Percentiles rank a stretch among this genome's conserved stretches.
Conservation (phyloP, 2,797 vertebrate genomes). For the Cynodonichthys magdalenae region DNA sequence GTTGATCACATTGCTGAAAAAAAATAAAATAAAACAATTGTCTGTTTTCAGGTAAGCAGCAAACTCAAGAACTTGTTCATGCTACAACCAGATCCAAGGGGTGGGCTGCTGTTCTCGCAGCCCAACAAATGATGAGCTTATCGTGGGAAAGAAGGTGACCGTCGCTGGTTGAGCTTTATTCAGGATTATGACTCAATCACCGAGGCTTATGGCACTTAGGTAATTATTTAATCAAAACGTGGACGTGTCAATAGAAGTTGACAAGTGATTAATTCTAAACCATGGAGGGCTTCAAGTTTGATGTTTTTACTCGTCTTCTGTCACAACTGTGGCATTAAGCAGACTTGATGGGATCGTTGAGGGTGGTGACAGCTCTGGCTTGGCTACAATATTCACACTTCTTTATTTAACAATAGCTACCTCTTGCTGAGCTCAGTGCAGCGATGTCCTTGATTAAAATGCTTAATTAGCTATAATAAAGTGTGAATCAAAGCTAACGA, state of each 20-base stretch:
- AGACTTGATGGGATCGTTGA: conserved; percentile 56
- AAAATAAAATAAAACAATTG: conserved; percentile 44
- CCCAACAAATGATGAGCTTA: conserved; percentile 72
- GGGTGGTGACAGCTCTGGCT: conserved; percentile 63
- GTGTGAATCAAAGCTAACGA: conserved; percentile 29
- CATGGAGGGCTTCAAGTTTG: conserved; percentile 68
- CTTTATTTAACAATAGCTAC: conserved; percentile 56
- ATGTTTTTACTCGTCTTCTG: conserved; percentile 60
- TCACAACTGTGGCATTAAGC: conserved; percentile 43
- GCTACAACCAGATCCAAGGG: conserved; percentile 43
- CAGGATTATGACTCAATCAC: conserved; percentile 82
- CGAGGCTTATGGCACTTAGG: conserved; percentile 75
- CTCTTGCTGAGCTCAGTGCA: conserved; percentile 58
- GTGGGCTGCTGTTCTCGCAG: conserved; percentile 41
- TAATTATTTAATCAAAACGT: conserved; percentile 84
- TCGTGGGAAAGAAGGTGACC: conserved; percentile 65
- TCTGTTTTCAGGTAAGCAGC: conserved; percentile 40
- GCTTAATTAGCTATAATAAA: conserved; percentile 67
- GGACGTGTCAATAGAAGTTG: conserved; percentile 79
- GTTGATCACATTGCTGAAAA: conserved; percentile 22
- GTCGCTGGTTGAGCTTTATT: conserved; percentile 70
- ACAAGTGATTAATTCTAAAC: conserved; percentile 80
- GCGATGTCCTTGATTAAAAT: conserved; percentile 65
- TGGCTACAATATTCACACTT: conserved; percentile 60
- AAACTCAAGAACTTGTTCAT: conserved; percentile 40